Evolutionary conservation across 2,888 invertebrate genomes (phyloP).

Genomic region (Limnephilus marmoratus): DNA sequence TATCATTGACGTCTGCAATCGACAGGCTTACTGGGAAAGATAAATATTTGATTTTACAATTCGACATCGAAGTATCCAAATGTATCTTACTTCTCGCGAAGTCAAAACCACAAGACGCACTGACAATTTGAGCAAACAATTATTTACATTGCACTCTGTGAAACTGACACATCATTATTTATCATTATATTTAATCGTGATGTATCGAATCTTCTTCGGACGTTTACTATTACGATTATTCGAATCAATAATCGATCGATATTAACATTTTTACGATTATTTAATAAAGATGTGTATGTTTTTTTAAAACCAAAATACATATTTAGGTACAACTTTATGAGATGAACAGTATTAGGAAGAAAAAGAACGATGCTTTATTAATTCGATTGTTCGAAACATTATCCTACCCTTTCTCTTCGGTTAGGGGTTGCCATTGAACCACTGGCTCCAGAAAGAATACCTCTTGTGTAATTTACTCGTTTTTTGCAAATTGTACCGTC

Average conservation of each 20-base stretch:
- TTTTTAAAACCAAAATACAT: no score
- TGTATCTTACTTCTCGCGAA: background rate
- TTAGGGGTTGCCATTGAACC: no score
- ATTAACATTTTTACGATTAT: background rate
- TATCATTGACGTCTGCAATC: background rate
- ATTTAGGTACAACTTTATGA: no score
- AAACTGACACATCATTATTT: background rate
- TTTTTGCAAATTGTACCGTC: no score
- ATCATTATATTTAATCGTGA: background rate
- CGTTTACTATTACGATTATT: background rate
- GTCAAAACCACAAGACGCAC: background rate
- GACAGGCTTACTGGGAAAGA: constrained; percentile 22
- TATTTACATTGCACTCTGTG: background rate
- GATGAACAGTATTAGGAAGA: no score
- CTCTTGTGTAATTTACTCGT: no score
- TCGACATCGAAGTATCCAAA: constrained; percentile 42
- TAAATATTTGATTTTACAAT: constrained; percentile 64
- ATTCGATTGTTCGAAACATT: no score
- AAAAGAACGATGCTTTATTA: no score
- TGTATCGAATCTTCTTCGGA: background rate
- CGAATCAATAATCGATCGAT: background rate
- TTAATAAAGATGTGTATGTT: no score
- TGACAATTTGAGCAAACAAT: background rate
- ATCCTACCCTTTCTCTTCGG: no score
- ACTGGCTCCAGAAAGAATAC: no score